A percentile compares a stretch with the other conserved stretches of the same genome.
Evolutionary conservation across 2,113 vertebrate species (phyloP).

Genomic region (Tautogolabrus adspersus): DNA sequence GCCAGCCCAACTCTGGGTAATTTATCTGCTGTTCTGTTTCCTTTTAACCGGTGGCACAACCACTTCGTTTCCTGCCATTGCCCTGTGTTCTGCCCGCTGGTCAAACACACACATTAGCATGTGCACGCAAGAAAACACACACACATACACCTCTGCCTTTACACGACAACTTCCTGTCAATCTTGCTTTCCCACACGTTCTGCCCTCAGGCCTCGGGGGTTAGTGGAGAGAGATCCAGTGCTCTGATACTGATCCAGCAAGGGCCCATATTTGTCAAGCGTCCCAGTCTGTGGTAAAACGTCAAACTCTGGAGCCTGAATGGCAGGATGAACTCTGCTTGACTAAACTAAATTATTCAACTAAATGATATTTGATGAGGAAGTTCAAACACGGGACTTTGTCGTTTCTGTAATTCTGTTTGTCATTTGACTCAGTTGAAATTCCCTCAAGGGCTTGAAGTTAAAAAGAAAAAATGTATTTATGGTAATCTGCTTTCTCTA

Average conservation of each 20-base stretch:
- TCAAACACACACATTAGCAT: constrained; percentile 55
- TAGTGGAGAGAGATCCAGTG: constrained; percentile 38
- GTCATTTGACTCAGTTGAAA: background rate
- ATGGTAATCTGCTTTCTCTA: too few relatives aligned
- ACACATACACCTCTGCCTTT: constrained; percentile 60
- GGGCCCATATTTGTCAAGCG: constrained; percentile 43
- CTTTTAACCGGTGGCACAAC: constrained; percentile 69
- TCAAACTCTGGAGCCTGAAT: constrained; percentile 26
- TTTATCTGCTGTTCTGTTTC: constrained; percentile 71
- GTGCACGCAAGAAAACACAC: background rate
- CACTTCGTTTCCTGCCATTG: constrained; percentile 64
- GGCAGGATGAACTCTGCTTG: constrained; percentile 30
- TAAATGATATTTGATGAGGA: background rate
- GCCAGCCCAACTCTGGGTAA: constrained; percentile 70
- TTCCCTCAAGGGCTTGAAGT: background rate
- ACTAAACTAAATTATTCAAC: constrained; percentile 8
- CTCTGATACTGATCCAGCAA: constrained; percentile 71
- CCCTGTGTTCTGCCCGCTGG: constrained; percentile 65
- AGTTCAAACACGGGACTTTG: constrained; percentile 2
- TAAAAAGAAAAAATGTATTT: background rate
- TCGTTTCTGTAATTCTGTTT: background rate
- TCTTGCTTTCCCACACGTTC: constrained; percentile 61
- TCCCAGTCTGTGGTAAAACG: constrained; percentile 23
- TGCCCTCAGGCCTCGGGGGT: constrained; percentile 55
- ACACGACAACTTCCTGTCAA: constrained; percentile 73